Conservation (phyloP, 1,140 invertebrate genomes). For the Temnothorax curvispinosus region DNA sequence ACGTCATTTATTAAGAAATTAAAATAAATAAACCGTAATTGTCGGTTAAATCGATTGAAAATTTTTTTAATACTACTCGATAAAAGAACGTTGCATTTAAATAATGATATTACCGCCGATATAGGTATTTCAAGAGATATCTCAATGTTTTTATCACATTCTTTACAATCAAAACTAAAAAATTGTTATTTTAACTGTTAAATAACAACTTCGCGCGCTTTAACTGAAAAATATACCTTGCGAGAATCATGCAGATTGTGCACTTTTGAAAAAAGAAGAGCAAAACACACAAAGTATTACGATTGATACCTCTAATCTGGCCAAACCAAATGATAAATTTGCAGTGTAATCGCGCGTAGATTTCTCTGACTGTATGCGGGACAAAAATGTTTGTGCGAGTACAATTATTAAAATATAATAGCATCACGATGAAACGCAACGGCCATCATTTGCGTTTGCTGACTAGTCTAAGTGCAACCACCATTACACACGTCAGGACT, state of each 20-base stretch:
- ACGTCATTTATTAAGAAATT: neutral
- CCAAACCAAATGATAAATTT: constrained; percentile 8
- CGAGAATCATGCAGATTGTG: neutral
- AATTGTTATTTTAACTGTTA: neutral
- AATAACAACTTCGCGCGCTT: neutral
- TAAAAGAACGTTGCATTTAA: no score
- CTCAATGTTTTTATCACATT: neutral
- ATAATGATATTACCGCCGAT: no score
- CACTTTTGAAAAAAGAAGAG: neutral
- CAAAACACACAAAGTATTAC: neutral
- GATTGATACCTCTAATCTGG: constrained; percentile 20
- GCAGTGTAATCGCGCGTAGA: neutral
- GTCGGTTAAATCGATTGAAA: neutral
- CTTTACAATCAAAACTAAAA: neutral
- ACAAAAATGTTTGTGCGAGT: constrained; percentile 29
- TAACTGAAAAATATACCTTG: neutral
- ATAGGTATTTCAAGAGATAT: no score
- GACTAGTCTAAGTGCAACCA: constrained; percentile 5
- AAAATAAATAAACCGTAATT: neutral
- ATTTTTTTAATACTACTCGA: neutral
- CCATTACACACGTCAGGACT: constrained; percentile 16
- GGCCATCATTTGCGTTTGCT: neutral
- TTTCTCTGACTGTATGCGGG: neutral
- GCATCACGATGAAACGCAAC: constrained; percentile 27
- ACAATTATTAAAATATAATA: constrained; percentile 50